phyloP scores from a whole-genome alignment of 2,888 invertebrate genomes.

The Gymnosoma rotundatum region DNA sequence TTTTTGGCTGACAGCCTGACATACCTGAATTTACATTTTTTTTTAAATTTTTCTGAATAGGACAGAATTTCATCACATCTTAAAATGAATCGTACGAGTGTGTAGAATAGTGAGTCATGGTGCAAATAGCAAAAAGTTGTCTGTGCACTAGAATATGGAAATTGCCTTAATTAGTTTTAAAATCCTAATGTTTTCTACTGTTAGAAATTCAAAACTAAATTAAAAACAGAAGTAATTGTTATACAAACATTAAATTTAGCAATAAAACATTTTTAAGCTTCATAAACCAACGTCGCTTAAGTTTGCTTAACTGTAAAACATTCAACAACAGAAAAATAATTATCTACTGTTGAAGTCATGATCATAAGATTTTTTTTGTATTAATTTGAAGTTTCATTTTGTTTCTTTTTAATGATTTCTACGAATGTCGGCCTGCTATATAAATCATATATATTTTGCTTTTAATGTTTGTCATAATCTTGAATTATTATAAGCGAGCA shows the following conservation, averaged over 20 bases:
- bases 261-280: not conserved
- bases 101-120: too few relatives aligned
- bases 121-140: not conserved
- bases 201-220: too few relatives aligned
- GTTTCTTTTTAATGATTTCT: constrained; percentile 57
- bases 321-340: constrained; percentile 50
- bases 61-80: too few relatives aligned
- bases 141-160: too few relatives aligned
- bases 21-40: too few relatives aligned
- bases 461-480: constrained; percentile 66
- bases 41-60: too few relatives aligned
- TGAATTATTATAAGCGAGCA: constrained; percentile 39
- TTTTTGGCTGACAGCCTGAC: too few relatives aligned
- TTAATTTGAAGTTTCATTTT: constrained; percentile 40
- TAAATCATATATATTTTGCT: constrained; percentile 49
- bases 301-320: constrained; percentile 59
- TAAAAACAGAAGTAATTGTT: not conserved
- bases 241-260: not conserved
- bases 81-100: too few relatives aligned
- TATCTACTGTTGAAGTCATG: constrained; percentile 56
- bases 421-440: constrained; percentile 47
- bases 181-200: too few relatives aligned
- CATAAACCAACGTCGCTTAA: constrained; percentile 32
- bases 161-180: too few relatives aligned
- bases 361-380: constrained; percentile 40